Percentiles rank a stretch among this genome's conserved stretches.
phyloP scores from a whole-genome alignment of 2,113 vertebrate genomes.

The Notothenia rossii region DNA sequence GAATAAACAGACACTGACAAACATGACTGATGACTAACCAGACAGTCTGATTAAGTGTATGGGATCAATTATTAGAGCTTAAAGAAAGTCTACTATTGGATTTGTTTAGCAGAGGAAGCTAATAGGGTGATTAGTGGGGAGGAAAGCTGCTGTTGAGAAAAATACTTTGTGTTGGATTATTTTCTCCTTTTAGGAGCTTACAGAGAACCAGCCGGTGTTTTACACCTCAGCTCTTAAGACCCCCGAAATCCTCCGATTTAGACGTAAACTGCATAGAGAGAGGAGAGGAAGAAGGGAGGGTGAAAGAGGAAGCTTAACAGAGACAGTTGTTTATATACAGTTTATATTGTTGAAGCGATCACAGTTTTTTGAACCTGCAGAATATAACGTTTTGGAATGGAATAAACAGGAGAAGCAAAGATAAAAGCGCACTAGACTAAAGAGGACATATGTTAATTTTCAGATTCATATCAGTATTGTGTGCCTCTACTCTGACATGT shows the following conservation, averaged over 20 bases:
- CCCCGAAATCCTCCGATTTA: conserved; percentile 72
- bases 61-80: conserved; percentile 14
- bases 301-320: conserved; percentile 5
- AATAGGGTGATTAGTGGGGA: conserved; percentile 67
- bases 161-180: conserved; percentile 76
- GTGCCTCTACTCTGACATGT: too few relatives aligned
- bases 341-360: conserved; percentile 12
- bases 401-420: neutral
- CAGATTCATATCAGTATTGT: too few relatives aligned
- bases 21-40: conserved; percentile 14
- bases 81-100: neutral
- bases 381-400: conserved; percentile 3
- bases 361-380: conserved; percentile 1
- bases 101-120: conserved; percentile 26
- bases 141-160: conserved; percentile 71
- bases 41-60: conserved; percentile 2
- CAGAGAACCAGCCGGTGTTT: conserved; percentile 67
- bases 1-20: conserved; percentile 4
- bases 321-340: conserved; percentile 13
- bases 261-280: conserved; percentile 63
- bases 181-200: conserved; percentile 72
- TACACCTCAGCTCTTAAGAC: conserved; percentile 76
- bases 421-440: too few relatives aligned
- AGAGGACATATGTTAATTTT: too few relatives aligned
- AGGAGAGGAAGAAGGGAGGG: conserved; percentile 31